These are phyloP conservation scores for Agriotes lineatus DNA, from an alignment of 2,888 invertebrate species.

Conservation along the genomic window DNA sequence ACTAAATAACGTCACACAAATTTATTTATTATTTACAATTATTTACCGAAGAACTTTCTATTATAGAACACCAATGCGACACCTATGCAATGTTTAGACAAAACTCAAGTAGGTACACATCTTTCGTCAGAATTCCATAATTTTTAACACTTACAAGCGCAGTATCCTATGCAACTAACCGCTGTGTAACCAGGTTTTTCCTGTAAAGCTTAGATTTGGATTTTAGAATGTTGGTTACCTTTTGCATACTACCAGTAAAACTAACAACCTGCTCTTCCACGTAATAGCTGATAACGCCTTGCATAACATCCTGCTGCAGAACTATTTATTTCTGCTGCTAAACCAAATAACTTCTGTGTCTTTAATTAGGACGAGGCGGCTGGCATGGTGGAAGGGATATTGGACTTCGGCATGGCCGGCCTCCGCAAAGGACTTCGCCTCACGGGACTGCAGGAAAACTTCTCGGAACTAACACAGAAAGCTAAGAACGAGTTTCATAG, in stretches of 20 bases:
- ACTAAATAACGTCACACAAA: neutral
- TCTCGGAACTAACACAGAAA: conserved; percentile 46
- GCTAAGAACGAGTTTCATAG: conserved; percentile 35
- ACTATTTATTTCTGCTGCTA: no score
- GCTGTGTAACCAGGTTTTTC: no score
- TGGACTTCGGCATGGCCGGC: conserved; percentile 74
- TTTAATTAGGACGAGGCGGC: conserved; percentile 72
- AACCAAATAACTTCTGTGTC: no score
- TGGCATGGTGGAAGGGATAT: conserved; percentile 74
- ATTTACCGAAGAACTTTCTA: neutral
- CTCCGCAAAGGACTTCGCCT: conserved; percentile 71
- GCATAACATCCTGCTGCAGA: no score
- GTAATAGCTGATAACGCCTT: no score
- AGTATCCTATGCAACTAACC: no score
- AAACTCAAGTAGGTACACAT: neutral
- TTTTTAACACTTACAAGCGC: neutral
- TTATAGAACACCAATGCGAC: neutral
- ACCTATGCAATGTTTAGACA: neutral
- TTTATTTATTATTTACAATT: conserved; percentile 3
- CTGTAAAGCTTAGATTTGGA: no score
- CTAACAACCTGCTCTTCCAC: no score
- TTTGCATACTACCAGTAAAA: no score
- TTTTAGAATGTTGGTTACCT: no score
- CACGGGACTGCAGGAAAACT: conserved; percentile 72
- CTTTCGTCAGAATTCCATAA: neutral